Base-by-base conservation (phyloP, 2,888 invertebrate species). In the Alloscopus bannaensis region DNA sequence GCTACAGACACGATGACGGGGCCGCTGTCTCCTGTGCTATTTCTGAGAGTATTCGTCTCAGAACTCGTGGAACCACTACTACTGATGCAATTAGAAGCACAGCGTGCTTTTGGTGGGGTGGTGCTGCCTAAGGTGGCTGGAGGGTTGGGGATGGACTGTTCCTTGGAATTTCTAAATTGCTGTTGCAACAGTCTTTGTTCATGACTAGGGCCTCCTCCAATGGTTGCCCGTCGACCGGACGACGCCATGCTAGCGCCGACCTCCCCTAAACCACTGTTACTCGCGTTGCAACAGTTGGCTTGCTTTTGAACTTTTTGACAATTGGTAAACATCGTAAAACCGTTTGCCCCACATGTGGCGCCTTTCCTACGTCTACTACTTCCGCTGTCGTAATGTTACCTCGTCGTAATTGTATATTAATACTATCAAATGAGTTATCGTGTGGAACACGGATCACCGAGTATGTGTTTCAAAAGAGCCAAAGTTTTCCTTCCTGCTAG, bases 301-400 rank as follows among this genome's bases (percentile, higher is more conserved):
- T 60, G 76, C 66, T 69, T 78, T 71, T 71, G 71, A 71, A 78
- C 78, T 60, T 78, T 78, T 71, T 70, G 71, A 47, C 71, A 78
- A 71, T 78, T 78, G 57, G 78, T 78, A 57, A 66, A 71, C 78
- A 78, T 78, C 36, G 36, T n/a, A 50, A 57, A 4, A 13, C n/a
- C 36, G 4, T 47, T 6, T 3, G 57, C 13, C 3, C 13, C 16
- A 3, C 52, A 16, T 50, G n/a, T 50, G 50, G 50, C 50, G 4
- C 50, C 18, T 13, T 18, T n/a, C n/a, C 16, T 55, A 13, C 28
- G 11, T 16, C 26, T 2, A 26, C 29, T 28, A 28, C 57, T 57
- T 28, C 57, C 13, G 18, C 22, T 13, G 50, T 6, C 8, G 13
- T 36, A 13, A 36, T 36, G 36, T 8, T n/a, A n/a, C n/a, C n/a